Conservation (phyloP, 2,888 invertebrate species). For the Eupeodes luniger region DNA sequence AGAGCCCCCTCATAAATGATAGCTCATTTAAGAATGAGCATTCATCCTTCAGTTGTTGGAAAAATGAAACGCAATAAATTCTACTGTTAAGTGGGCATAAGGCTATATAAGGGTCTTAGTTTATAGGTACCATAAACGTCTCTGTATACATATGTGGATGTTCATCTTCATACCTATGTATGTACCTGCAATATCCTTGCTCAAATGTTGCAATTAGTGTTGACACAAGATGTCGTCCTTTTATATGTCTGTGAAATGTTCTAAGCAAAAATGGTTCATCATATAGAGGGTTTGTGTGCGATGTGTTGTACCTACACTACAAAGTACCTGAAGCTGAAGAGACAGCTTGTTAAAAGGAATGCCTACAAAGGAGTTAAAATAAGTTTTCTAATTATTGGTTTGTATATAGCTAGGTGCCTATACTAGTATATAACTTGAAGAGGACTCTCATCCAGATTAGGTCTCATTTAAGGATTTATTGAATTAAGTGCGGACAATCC, state of each 20-base stretch:
- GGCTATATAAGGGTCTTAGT: not conserved
- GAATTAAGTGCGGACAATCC: constrained; percentile 52
- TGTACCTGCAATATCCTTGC: constrained; percentile 8
- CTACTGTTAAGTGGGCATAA: constrained; percentile 11
- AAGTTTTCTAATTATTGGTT: constrained; percentile 36
- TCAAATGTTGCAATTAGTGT: constrained; percentile 54
- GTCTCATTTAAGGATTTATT: constrained; percentile 46
- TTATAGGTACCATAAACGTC: too few relatives aligned
- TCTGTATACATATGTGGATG: not conserved
- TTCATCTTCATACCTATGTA: not conserved
- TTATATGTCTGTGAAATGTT: constrained; percentile 13
- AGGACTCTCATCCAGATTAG: constrained; percentile 18
- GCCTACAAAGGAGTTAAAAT: constrained; percentile 28
- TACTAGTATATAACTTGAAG: not conserved
- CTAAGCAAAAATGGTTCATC: not conserved
- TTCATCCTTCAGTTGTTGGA: not conserved
- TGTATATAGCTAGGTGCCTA: too few relatives aligned
- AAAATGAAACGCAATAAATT: constrained; percentile 56
- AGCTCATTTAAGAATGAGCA: constrained; percentile 17
- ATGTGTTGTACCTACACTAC: not conserved
- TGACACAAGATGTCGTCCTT: constrained; percentile 46
- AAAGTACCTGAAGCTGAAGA: constrained; percentile 28
- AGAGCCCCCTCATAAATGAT: constrained; percentile 26
- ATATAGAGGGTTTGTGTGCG: not conserved
- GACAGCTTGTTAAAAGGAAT: constrained; percentile 40